These are phyloP conservation scores for Orthonychiurus folsomi DNA, from an alignment of 2,888 invertebrate species.

Conservation along the genomic window DNA sequence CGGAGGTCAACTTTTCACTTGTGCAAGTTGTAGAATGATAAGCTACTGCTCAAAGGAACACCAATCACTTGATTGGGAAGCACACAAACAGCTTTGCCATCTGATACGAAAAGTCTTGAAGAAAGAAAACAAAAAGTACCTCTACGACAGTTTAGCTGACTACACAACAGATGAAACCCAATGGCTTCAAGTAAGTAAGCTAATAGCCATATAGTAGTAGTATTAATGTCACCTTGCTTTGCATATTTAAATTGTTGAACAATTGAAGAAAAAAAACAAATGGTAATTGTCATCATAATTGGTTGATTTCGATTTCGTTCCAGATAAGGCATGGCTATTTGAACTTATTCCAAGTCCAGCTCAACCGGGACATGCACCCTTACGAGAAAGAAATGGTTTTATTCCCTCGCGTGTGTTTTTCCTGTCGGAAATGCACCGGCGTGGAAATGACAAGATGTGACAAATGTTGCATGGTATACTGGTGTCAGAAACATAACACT, in stretches of 20 bases:
- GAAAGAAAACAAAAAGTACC: conserved; percentile 46
- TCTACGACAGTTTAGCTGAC: conserved; percentile 48
- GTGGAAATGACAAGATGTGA: no score
- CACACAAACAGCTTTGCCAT: conserved; percentile 55
- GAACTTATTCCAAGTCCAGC: conserved; percentile 51
- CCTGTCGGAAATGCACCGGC: background rate
- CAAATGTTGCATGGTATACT: no score
- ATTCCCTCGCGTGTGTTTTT: conserved; percentile 50
- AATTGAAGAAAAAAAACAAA: background rate
- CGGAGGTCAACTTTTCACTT: conserved; percentile 42
- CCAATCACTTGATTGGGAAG: conserved; percentile 51
- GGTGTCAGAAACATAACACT: no score
- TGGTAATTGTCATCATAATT: background rate
- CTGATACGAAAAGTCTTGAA: conserved; percentile 53
- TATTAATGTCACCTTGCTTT: no score
- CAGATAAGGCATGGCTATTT: conserved; percentile 56
- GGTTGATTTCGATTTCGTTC: conserved; percentile 39
- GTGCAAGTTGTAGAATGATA: conserved; percentile 53
- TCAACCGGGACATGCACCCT: conserved; percentile 53
- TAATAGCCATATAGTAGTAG: no score
- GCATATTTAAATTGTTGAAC: background rate
- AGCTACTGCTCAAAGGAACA: conserved; percentile 58
- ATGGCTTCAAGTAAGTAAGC: conserved; percentile 46
- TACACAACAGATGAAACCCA: conserved; percentile 50
- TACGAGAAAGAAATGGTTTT: conserved; percentile 62